Evolutionary conservation across 2,888 invertebrate species (phyloP).

Genomic region (Plagodis dolabraria): DNA sequence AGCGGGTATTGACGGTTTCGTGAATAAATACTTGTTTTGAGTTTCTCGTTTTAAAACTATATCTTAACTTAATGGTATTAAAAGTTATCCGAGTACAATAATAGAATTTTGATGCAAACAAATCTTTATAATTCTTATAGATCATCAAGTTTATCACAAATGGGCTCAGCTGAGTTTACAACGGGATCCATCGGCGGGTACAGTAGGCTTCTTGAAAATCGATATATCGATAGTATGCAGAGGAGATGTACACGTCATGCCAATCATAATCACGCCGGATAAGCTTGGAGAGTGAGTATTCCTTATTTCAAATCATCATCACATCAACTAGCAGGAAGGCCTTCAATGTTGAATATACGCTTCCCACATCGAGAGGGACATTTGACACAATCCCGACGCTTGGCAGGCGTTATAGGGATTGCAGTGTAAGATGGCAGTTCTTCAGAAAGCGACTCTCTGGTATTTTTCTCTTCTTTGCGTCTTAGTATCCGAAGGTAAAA

Average conservation of each 20-base stretch:
- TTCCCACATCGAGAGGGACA: background rate
- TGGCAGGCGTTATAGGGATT: too few species aligned
- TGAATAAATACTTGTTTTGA: too few species aligned
- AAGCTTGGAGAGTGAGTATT: slow-evolving; percentile 56
- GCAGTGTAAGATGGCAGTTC: too few species aligned
- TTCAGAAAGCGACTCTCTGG: too few species aligned
- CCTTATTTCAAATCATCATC: slow-evolving; percentile 44
- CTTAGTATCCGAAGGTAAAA: too few species aligned
- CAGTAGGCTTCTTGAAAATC: slow-evolving; percentile 92
- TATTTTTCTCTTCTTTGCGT: too few species aligned
- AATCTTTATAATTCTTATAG: slow-evolving; percentile 61
- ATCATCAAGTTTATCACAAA: slow-evolving; percentile 93
- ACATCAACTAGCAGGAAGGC: background rate
- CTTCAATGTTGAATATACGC: background rate
- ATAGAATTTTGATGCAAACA: background rate
- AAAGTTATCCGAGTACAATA: too few species aligned
- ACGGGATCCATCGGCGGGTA: slow-evolving; percentile 81
- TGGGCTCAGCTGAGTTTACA: slow-evolving; percentile 92
- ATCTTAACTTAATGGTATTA: too few species aligned
- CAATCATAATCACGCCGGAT: slow-evolving; percentile 53
- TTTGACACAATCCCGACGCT: too few species aligned
- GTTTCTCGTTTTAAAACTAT: too few species aligned
- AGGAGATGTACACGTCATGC: slow-evolving; percentile 86
- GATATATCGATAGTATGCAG: slow-evolving; percentile 90
- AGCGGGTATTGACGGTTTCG: too few species aligned